These are phyloP conservation scores for Netelia virgata DNA, from an alignment of 2,888 invertebrate species.

Conservation along the genomic window DNA sequence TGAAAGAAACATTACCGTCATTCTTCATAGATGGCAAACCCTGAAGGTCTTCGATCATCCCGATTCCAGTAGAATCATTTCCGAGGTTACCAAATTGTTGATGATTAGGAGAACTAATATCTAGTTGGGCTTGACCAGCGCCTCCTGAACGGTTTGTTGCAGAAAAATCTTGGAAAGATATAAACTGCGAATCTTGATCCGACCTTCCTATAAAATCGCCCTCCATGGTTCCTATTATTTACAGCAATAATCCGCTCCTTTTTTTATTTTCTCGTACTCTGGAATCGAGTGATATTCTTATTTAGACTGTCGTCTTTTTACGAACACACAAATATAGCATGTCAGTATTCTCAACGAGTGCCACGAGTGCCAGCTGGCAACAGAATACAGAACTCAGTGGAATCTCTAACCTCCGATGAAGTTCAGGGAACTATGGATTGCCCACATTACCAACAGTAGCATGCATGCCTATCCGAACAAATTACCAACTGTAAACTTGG, in stretches of 20 bases:
- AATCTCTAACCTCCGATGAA: no score
- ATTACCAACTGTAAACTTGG: no score
- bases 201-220: conserved; percentile 70
- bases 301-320: no score
- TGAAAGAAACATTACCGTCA: conserved; percentile 75
- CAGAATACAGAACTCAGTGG: no score
- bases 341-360: not conserved
- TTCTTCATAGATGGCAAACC: conserved; percentile 72
- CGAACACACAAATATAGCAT: not conserved
- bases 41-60: conserved; percentile 79
- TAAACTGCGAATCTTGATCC: conserved; percentile 77
- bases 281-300: no score
- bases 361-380: not conserved
- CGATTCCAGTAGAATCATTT: conserved; percentile 75
- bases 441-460: no score
- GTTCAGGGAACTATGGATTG: no score
- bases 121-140: conserved; percentile 88
- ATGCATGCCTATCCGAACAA: no score
- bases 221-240: conserved; percentile 69
- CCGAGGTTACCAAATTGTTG: conserved; percentile 76
- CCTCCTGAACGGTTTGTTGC: conserved; percentile 86
- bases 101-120: conserved; percentile 87
- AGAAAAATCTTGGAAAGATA: conserved; percentile 91
- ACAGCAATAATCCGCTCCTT: not conserved
- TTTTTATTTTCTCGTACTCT: not conserved